Percentiles rank a stretch among this genome's conserved stretches.
Conservation (phyloP, 2,797 vertebrate species). For the Loris lydekkerianus region DNA sequence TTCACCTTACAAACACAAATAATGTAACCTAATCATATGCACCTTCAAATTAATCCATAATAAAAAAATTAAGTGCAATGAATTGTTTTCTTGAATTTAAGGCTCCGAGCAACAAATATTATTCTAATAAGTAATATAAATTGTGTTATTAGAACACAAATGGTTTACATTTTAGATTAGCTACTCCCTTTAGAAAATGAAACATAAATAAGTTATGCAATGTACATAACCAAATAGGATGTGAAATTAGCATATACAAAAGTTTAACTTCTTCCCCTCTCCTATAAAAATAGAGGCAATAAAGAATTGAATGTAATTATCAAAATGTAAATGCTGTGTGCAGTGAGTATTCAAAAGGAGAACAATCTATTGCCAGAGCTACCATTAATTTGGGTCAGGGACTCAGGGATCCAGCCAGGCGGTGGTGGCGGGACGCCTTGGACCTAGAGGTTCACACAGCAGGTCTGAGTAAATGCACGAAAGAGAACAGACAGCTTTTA, state of each 20-base stretch:
- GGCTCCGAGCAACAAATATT: neutral
- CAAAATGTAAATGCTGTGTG: neutral
- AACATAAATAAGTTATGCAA: neutral
- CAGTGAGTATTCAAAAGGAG: neutral
- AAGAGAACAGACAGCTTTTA: neutral
- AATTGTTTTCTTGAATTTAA: neutral
- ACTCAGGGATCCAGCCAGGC: neutral
- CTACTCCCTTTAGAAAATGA: neutral
- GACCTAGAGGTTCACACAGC: neutral
- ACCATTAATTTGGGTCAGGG: neutral
- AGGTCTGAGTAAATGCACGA: neutral
- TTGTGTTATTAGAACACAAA: neutral
- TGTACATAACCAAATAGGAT: neutral
- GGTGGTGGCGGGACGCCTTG: too few relatives aligned
- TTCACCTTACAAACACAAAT: too few relatives aligned
- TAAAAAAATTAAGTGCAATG: neutral
- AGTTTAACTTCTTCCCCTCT: neutral
- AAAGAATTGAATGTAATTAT: neutral
- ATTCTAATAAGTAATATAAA: constrained; percentile 6
- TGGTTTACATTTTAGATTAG: neutral
- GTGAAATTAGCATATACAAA: neutral
- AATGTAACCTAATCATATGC: too few relatives aligned
- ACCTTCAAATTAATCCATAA: too few relatives aligned
- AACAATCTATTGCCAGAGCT: neutral
- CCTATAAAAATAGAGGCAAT: neutral